Evolutionary conservation across 2,797 vertebrate genomes (phyloP).

Genomic region (Spinibarbus caldwelli): DNA sequence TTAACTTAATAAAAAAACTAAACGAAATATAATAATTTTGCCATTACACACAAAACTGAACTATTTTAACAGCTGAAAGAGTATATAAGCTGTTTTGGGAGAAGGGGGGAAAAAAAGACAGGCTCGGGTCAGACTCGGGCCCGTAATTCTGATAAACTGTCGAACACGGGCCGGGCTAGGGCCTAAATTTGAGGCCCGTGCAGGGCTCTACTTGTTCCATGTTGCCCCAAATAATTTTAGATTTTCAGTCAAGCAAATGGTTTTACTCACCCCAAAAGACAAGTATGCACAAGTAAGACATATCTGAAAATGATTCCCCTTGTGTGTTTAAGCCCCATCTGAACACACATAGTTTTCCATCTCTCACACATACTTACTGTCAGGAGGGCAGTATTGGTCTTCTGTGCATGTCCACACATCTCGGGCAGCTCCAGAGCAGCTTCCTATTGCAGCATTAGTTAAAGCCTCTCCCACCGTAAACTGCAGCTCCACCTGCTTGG

Average conservation of each 20-base stretch:
- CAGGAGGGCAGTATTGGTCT: constrained; percentile 87
- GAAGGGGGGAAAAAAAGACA: too few relatives aligned
- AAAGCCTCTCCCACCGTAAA: constrained; percentile 96
- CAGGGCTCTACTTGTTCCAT: too few relatives aligned
- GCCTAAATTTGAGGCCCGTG: too few relatives aligned
- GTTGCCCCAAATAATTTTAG: not conserved
- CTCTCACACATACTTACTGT: constrained; percentile 71
- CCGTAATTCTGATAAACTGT: too few relatives aligned
- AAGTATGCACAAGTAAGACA: not conserved
- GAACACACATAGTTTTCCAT: not conserved
- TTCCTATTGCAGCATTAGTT: constrained; percentile 90
- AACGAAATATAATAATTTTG: too few relatives aligned
- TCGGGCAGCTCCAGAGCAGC: constrained; percentile 88
- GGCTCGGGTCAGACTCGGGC: too few relatives aligned
- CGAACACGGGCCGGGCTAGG: too few relatives aligned
- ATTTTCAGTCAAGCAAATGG: not conserved
- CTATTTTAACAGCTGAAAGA: too few relatives aligned
- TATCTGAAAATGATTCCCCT: not conserved
- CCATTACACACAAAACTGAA: too few relatives aligned
- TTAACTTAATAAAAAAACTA: too few relatives aligned
- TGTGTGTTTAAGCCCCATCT: too few relatives aligned
- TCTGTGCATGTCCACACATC: constrained; percentile 94
- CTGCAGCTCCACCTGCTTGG: constrained; percentile 97
- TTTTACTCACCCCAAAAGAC: not conserved
- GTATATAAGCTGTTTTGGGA: too few relatives aligned